Base-by-base conservation (phyloP, 2,888 invertebrate genomes). In the Drosophila borealis region DNA sequence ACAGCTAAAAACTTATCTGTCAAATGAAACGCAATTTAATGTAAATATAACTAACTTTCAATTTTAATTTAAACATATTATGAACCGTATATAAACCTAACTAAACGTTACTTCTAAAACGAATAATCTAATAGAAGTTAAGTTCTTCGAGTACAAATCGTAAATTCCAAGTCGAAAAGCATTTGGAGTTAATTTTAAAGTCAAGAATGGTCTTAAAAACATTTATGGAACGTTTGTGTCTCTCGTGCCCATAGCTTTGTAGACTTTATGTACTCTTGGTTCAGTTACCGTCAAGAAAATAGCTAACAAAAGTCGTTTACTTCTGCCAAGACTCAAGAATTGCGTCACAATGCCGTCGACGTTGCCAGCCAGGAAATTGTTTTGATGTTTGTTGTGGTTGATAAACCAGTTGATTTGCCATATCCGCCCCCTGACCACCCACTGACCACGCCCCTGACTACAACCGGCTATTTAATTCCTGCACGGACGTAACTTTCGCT, bases 341-440 rank as follows among this genome's bases (percentile, higher is more conserved):
- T 59, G 55, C 70, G 60, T 55, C 56, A 55, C 64, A 62, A 56
- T 70, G 50, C 54, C 64, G 80, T 70, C 59, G 64, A 70, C 70
- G 76, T 70, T 34, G 37, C 60, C 36, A 44, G 25, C 71, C 79
- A n/a, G 82, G 75, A 88, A 85, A 81, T 73, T 88, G 79, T 69
- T 81, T 81, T 76, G 70, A 81, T 75, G 68, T 88, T 85, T 88
- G 73, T 69, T 82, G 80, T 79, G 81, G 88, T 81, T 85, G 79
- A 73, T 67, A 62, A 66, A 65, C 65, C 55, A 59, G 49, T 57
- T 63, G 71, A 81, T 70, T 87, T 62, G 55, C 55, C 62, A 63
- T 63, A 46, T 57, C 68, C 71, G 57, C 14, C 10, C 29, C 37
- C 13, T 36, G 2, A 10, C 11, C 33, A 29, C 6, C 17, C 21